A percentile compares a stretch with the other conserved stretches of the same genome.
These are phyloP conservation scores for Phasianus colchicus DNA, from an alignment of 2,113 vertebrate genomes.

Conservation along the genomic window DNA sequence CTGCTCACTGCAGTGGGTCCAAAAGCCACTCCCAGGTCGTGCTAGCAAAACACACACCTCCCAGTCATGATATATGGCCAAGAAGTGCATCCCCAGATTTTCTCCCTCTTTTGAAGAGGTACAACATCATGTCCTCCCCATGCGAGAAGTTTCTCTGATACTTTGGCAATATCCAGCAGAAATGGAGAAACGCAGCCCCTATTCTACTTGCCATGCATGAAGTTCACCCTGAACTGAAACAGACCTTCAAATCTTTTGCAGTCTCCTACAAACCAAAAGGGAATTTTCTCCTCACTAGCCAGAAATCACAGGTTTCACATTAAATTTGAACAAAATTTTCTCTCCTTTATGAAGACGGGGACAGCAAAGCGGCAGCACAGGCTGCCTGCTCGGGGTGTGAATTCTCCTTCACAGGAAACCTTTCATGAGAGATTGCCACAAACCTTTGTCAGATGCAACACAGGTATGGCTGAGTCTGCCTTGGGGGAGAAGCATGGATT, in stretches of 20 bases:
- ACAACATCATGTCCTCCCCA: background rate
- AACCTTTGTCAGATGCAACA: background rate
- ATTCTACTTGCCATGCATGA: background rate
- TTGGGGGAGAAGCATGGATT: background rate
- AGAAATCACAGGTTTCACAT: background rate
- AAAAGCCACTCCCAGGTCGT: background rate
- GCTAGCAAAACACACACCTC: background rate
- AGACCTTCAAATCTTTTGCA: background rate
- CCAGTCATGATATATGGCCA: background rate
- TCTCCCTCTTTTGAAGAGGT: background rate
- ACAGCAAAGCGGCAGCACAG: background rate
- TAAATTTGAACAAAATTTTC: background rate
- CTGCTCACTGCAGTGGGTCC: background rate
- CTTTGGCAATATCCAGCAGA: background rate
- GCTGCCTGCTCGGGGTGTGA: constrained; percentile 10
- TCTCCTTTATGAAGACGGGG: background rate
- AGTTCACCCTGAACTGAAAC: background rate
- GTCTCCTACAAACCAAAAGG: background rate
- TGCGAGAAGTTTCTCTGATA: rapidly evolving
- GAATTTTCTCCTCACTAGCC: background rate
- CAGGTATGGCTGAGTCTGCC: constrained; percentile 40
- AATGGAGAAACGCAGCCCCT: background rate
- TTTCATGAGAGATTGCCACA: background rate
- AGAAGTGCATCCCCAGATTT: background rate
- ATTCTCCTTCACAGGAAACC: background rate